Conservation (phyloP, 2,888 invertebrate genomes). For the Aleiodes testaceus region DNA sequence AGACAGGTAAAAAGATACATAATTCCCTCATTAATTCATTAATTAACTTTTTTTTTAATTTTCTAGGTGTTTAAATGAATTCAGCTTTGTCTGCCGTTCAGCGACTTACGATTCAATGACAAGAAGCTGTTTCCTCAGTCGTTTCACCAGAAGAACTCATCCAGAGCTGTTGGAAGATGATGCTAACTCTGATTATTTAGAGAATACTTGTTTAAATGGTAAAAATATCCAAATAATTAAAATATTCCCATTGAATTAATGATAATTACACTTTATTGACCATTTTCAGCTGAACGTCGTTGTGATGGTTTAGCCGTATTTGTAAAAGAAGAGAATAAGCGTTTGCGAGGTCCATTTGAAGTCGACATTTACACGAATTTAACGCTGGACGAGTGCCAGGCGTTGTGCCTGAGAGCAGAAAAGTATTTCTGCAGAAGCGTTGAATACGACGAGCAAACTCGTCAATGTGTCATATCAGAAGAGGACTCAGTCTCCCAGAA, state of each 20-base stretch:
- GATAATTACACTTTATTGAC: not conserved
- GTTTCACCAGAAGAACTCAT: conserved; percentile 89
- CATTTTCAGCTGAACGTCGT: conserved; percentile 84
- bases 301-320: conserved; percentile 91
- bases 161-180: conserved; percentile 89
- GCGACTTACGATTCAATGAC: conserved; percentile 87
- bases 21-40: conserved; percentile 8
- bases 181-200: conserved; percentile 90
- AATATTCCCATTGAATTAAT: not conserved
- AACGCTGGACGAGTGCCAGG: conserved; percentile 90
- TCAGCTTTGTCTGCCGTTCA: conserved; percentile 90
- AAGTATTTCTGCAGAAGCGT: conserved; percentile 93
- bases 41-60: conserved; percentile 8
- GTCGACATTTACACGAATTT: conserved; percentile 90
- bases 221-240: conserved; percentile 51
- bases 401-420: conserved; percentile 89
- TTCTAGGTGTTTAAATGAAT: conserved; percentile 86
- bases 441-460: conserved; percentile 90
- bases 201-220: conserved; percentile 93
- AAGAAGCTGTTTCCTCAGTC: conserved; percentile 86
- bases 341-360: conserved; percentile 90
- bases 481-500: conserved; percentile 93
- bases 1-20: conserved; percentile 76
- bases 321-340: conserved; percentile 91
- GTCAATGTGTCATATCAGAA: conserved; percentile 91